A percentile compares a stretch with the other conserved stretches of the same genome.
phyloP scores from a whole-genome alignment of 2,797 vertebrate species.

The Pangasius krempfi region DNA sequence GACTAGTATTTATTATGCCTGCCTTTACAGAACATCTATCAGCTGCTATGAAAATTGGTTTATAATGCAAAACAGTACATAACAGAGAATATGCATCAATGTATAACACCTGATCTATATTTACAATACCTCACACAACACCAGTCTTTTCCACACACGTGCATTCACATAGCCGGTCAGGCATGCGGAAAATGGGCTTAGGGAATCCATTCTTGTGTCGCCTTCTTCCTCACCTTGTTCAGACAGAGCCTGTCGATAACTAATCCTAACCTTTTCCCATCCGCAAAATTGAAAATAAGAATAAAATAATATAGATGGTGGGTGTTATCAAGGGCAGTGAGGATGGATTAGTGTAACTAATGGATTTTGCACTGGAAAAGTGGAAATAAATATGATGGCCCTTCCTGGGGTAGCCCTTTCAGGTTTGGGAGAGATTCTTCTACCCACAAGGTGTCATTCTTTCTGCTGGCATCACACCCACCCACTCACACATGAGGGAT shows the following conservation, averaged over 20 bases:
- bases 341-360: slow-evolving; percentile 69
- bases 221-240: slow-evolving; percentile 69
- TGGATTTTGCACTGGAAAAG: slow-evolving; percentile 66
- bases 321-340: slow-evolving; percentile 73
- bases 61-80: slow-evolving; percentile 16
- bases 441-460: slow-evolving; percentile 62
- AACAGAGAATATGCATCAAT: slow-evolving; percentile 1
- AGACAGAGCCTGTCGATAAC: slow-evolving; percentile 79
- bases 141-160: slow-evolving; percentile 47
- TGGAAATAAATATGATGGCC: slow-evolving; percentile 48
- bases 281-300: slow-evolving; percentile 81
- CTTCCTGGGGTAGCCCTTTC: slow-evolving; percentile 59
- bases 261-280: slow-evolving; percentile 82
- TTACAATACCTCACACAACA: slow-evolving; percentile 22
- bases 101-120: slow-evolving; percentile 28
- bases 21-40: slow-evolving; percentile 2
- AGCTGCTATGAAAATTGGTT: not conserved
- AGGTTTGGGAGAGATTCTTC: slow-evolving; percentile 64
- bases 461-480: slow-evolving; percentile 49
- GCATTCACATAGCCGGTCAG: slow-evolving; percentile 64
- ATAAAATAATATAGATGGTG: slow-evolving; percentile 79
- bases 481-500: not conserved
- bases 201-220: slow-evolving; percentile 67
- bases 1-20: not conserved
- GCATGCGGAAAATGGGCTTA: slow-evolving; percentile 74